Percentiles rank a stretch among this genome's conserved stretches.
phyloP scores from a whole-genome alignment of 2,113 vertebrate genomes.

The Rhea pennata region DNA sequence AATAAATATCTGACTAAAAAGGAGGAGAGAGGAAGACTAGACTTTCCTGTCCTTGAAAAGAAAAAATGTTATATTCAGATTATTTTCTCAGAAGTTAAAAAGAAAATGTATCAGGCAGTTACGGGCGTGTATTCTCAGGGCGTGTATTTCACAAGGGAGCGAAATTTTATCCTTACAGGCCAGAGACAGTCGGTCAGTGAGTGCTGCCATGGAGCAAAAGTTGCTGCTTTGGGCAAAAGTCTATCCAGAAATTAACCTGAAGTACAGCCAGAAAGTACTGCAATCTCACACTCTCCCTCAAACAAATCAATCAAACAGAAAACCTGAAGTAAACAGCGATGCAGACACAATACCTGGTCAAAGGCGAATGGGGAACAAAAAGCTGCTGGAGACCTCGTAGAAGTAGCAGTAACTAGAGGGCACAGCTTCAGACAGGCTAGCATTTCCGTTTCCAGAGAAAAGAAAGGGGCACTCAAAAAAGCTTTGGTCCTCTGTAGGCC shows the following conservation, averaged over 20 bases:
- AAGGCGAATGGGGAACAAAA: not conserved
- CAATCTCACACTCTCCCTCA: not conserved
- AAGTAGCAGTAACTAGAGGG: not conserved
- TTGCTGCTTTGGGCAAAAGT: conserved; percentile 36
- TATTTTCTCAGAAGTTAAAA: not conserved
- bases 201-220: not conserved
- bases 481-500: not conserved
- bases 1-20: not conserved
- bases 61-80: not conserved
- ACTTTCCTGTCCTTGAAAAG: not conserved
- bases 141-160: not conserved
- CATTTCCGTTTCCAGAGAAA: not conserved
- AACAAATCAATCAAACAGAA: conserved; percentile 1
- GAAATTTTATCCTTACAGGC: not conserved
- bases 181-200: not conserved
- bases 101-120: not conserved
- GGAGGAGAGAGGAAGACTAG: not conserved
- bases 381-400: not conserved
- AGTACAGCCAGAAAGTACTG: conserved; percentile 24
- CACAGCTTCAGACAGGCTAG: not conserved
- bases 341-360: not conserved
- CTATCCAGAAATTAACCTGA: conserved; percentile 15
- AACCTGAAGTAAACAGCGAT: not conserved
- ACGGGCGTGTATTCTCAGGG: not conserved
- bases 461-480: not conserved